phyloP scores from a whole-genome alignment of 1,140 invertebrate genomes.

The Drosophila nigromelanica region DNA sequence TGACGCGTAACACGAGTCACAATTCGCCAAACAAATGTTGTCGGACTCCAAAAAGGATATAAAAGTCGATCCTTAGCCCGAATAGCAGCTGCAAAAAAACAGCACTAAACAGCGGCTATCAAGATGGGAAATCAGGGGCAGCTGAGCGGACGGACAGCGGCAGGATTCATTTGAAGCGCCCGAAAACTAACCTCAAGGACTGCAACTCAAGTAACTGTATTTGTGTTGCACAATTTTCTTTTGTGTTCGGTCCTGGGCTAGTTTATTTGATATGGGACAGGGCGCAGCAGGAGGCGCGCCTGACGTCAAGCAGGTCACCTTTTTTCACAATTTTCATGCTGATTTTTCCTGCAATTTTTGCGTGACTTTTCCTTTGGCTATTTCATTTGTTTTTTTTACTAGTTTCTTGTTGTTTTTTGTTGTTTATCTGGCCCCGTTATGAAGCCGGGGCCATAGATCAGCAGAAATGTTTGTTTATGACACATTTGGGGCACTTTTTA shows the following conservation, averaged over 20 bases:
- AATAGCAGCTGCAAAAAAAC: slow-evolving; percentile 26
- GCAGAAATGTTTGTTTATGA: slow-evolving; percentile 49
- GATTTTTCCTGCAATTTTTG: slow-evolving; percentile 41
- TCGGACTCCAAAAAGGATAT: not conserved
- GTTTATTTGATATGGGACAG: slow-evolving; percentile 1
- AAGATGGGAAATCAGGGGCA: slow-evolving; percentile 42
- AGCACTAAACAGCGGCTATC: slow-evolving; percentile 37
- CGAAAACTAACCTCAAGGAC: not conserved
- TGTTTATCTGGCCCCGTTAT: slow-evolving; percentile 16
- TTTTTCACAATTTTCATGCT: slow-evolving; percentile 21
- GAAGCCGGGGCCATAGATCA: slow-evolving; percentile 34
- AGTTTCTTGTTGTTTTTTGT: not conserved
- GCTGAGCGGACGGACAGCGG: slow-evolving; percentile 29
- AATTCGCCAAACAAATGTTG: slow-evolving; percentile 25
- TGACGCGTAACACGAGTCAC: slow-evolving; percentile 74
- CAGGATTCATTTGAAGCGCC: slow-evolving; percentile 17
- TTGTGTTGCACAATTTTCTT: slow-evolving; percentile 4
- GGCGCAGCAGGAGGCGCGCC: slow-evolving; percentile 12
- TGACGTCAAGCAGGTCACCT: slow-evolving; percentile 20
- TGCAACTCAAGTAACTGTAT: not conserved
- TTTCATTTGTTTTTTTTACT: not conserved
- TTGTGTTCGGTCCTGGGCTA: slow-evolving; percentile 1
- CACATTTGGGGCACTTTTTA: slow-evolving; percentile 55
- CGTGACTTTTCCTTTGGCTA: slow-evolving; percentile 39
- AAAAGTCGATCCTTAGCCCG: slow-evolving; percentile 14